Base-by-base conservation (phyloP, 2,113 vertebrate species). In the Manacus vitellinus region DNA sequence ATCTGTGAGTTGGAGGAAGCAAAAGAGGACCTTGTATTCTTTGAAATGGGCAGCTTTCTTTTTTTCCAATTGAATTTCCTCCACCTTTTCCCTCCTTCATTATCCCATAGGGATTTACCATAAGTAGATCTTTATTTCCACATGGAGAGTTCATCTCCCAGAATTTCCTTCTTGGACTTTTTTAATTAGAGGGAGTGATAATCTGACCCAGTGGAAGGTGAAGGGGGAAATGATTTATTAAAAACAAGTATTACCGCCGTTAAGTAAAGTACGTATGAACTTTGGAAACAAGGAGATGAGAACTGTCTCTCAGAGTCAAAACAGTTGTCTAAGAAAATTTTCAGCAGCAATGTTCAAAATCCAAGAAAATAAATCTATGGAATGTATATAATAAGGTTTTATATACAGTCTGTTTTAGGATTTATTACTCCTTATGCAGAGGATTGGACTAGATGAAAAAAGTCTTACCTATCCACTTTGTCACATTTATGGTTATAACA, bases 171-270 rank as follows among this genome's bases (percentile, higher is more conserved):
- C 47, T 83, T 91, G 43, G 39, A 77, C 41, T 71, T 88, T 61
- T 94, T 89, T 63, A 77, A 87, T 94, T 87, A 78, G 43, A 92
- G 56, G 86, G 94, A 89, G 83, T 85, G 86, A 94, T 95, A 89
- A 91, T 85, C 46, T 88, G 31, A 70, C 79, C 31, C 39, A 89
- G 65, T 91, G 61, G 89, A 89, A 91, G 52, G 39, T 87, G 80
- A 83, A 73, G 30, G 6, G 30, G 55, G 55, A 90, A 90, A 68
- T 39, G 52, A 13, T 94, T 93, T 93, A 71, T 93, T 80, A 81
- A 94, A 90, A 82, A 82, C 21, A 89, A 88, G 33, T 92, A 70
- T 46, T 82, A 51, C 19, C 47, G 44, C 35, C 35, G 84, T 83
- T 86, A 79, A 67, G 47, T 67, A 92, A 88, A 93, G 25, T 41